phyloP scores from a whole-genome alignment of 2,113 vertebrate species.

The Pampusana beccarii region DNA sequence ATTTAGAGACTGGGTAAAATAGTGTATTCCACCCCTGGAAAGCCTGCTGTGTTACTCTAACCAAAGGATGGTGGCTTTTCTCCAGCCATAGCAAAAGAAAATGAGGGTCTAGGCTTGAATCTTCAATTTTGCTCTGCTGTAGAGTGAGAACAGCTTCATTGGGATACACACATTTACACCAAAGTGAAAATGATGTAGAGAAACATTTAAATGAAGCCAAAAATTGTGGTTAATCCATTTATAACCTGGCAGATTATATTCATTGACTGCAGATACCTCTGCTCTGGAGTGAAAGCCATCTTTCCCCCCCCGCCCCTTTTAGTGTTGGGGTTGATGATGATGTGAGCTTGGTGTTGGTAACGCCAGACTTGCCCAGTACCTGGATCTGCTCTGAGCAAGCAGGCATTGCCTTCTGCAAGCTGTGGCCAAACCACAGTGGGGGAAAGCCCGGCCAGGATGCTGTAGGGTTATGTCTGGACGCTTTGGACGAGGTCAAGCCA shows the following conservation, averaged over 20 bases:
- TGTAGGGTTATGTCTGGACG: fast-evolving
- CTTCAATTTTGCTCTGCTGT: neutral
- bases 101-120: neutral
- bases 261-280: neutral
- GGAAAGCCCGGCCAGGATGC: neutral
- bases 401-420: neutral
- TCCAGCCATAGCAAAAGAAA: neutral
- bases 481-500: neutral
- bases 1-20: neutral
- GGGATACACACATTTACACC: neutral
- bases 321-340: neutral
- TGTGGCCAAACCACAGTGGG: neutral
- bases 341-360: neutral
- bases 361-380: neutral
- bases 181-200: neutral
- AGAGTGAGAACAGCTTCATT: neutral
- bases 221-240: neutral
- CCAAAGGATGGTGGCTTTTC: neutral
- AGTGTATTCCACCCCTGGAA: neutral
- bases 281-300: fast-evolving
- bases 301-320: neutral
- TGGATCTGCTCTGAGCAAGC: neutral
- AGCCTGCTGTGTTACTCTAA: neutral
- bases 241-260: neutral
- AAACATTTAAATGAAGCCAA: neutral